Evolutionary conservation across 2,797 vertebrate genomes (phyloP).

Genomic region (Leptodactylus fallax): DNA sequence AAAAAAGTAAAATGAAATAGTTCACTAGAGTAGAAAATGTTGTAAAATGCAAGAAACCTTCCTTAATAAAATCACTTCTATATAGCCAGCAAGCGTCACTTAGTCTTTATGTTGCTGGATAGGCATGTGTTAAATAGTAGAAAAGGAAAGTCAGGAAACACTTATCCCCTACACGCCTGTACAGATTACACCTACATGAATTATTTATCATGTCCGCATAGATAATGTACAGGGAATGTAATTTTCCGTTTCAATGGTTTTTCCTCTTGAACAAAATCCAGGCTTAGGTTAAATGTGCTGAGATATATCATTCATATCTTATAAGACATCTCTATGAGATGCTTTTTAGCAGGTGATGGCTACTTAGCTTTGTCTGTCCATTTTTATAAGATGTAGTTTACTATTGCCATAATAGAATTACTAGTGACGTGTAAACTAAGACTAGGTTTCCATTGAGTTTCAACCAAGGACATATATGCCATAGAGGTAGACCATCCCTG

Average conservation of each 20-base stretch:
- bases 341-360: not conserved
- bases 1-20: too few relatives aligned
- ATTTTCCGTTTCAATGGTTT: not conserved
- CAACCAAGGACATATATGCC: not conserved
- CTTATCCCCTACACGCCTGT: not conserved
- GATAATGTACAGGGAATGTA: not conserved
- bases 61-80: too few relatives aligned
- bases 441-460: not conserved
- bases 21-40: too few relatives aligned
- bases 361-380: not conserved
- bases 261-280: not conserved
- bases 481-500: not conserved
- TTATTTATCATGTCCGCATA: not conserved
- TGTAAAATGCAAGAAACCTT: too few relatives aligned
- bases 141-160: constrained; percentile 15
- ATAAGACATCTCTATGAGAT: not conserved
- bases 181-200: not conserved
- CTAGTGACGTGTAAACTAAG: not conserved
- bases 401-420: not conserved
- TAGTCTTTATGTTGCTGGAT: too few relatives aligned
- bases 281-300: not conserved
- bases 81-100: too few relatives aligned
- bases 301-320: not conserved
- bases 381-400: not conserved
- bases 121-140: not conserved